phyloP scores from a whole-genome alignment of 2,888 invertebrate genomes.

The Augiades crinisus region DNA sequence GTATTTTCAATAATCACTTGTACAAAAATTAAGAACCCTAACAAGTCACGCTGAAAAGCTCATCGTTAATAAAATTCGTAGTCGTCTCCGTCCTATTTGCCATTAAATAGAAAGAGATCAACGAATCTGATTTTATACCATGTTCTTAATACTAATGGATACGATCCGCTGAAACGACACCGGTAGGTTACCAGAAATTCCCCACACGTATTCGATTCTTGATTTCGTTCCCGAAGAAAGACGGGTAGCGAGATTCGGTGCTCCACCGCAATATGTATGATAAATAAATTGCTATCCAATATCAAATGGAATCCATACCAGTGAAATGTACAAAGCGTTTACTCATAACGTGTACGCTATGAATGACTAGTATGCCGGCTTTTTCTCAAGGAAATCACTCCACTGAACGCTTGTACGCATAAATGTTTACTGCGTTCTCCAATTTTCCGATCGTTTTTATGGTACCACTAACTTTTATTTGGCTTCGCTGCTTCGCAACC shows the following conservation, averaged over 20 bases:
- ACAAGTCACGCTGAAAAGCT: too few relatives aligned
- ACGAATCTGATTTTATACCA: constrained; percentile 17
- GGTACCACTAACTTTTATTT: constrained; percentile 19
- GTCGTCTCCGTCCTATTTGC: not conserved
- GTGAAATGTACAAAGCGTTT: constrained; percentile 75
- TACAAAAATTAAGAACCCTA: too few relatives aligned
- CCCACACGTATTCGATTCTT: constrained; percentile 71
- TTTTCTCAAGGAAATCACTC: constrained; percentile 17
- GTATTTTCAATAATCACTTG: too few relatives aligned
- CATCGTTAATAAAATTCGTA: not conserved
- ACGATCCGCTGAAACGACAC: constrained; percentile 50
- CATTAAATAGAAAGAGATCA: not conserved
- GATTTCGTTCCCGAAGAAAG: constrained; percentile 69
- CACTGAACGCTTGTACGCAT: constrained; percentile 10
- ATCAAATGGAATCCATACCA: constrained; percentile 76
- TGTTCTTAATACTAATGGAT: constrained; percentile 36
- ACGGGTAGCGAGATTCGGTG: constrained; percentile 63
- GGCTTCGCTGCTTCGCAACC: not conserved
- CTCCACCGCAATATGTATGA: constrained; percentile 77
- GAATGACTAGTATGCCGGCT: constrained; percentile 37
- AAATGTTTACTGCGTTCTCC: constrained; percentile 20
- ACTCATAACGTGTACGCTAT: constrained; percentile 61
- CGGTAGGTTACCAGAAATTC: constrained; percentile 57
- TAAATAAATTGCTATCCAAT: constrained; percentile 82
- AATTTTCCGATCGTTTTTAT: constrained; percentile 18